Percentiles rank a stretch among this genome's conserved stretches.
phyloP scores from a whole-genome alignment of 2,113 vertebrate genomes.

The Hippolais icterina region DNA sequence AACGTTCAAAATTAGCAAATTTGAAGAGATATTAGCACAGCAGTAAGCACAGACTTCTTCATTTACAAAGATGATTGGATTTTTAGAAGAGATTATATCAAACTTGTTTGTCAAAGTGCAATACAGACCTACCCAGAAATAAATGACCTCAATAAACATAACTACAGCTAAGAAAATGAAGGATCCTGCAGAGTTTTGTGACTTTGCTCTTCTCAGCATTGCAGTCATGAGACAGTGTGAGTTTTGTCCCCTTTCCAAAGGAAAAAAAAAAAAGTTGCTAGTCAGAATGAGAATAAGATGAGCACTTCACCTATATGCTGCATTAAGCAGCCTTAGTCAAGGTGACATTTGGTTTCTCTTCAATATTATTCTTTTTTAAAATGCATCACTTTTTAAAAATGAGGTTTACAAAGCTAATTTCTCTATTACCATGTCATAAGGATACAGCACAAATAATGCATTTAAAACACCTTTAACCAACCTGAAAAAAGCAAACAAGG shows the following conservation, averaged over 20 bases:
- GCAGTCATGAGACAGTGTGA: constrained; percentile 28
- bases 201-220: constrained; percentile 33
- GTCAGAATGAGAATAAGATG: constrained; percentile 7
- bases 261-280: neutral
- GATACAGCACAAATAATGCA: neutral
- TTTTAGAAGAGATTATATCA: neutral
- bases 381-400: neutral
- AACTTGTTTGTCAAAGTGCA: neutral
- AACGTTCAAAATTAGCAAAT: neutral
- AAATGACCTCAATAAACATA: constrained; percentile 1
- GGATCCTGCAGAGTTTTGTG: neutral
- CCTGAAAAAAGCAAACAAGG: neutral
- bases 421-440: neutral
- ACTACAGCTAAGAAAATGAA: constrained; percentile 16
- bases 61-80: neutral
- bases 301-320: constrained; percentile 34
- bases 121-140: neutral
- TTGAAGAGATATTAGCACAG: neutral
- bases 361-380: neutral
- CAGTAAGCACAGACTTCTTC: neutral
- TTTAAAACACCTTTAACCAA: neutral
- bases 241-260: neutral
- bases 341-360: constrained; percentile 26
- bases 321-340: constrained; percentile 13
- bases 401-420: neutral